Evolutionary conservation across 2,113 vertebrate species (phyloP).

Genomic region (Sterrhoptilus dennistouni): DNA sequence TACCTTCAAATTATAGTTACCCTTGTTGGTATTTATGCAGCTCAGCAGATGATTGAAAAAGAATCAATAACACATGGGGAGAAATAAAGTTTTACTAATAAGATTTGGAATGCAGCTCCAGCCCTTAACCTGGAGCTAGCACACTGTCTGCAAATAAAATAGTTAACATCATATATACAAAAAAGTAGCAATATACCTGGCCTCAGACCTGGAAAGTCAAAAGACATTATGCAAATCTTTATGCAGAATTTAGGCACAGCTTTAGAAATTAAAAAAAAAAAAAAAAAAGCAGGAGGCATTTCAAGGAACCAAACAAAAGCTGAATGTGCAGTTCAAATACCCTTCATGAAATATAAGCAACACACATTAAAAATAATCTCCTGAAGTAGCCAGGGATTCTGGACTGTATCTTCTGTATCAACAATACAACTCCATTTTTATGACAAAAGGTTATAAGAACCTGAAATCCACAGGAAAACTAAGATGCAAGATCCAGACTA

Average conservation of each 20-base stretch:
- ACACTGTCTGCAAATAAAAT: neutral
- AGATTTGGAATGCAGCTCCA: neutral
- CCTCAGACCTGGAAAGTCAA: neutral
- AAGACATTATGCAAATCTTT: neutral
- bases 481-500: neutral
- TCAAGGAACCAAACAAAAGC: neutral
- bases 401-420: neutral
- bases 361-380: neutral
- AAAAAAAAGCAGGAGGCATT: neutral
- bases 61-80: constrained; percentile 5
- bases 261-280: neutral
- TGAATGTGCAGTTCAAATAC: neutral
- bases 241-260: neutral
- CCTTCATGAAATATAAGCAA: neutral
- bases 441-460: neutral
- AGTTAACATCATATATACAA: neutral
- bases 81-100: neutral
- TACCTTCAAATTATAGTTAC: neutral
- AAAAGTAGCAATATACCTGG: neutral
- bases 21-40: neutral
- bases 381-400: neutral
- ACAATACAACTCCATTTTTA: neutral
- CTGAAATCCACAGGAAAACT: neutral
- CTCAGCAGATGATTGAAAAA: neutral
- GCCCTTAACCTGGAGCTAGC: neutral